Evolutionary conservation across 2,113 vertebrate species (phyloP), one percentile per base, ranked within the genome.

Genomic region (Xenotilapia longispinis): DNA sequence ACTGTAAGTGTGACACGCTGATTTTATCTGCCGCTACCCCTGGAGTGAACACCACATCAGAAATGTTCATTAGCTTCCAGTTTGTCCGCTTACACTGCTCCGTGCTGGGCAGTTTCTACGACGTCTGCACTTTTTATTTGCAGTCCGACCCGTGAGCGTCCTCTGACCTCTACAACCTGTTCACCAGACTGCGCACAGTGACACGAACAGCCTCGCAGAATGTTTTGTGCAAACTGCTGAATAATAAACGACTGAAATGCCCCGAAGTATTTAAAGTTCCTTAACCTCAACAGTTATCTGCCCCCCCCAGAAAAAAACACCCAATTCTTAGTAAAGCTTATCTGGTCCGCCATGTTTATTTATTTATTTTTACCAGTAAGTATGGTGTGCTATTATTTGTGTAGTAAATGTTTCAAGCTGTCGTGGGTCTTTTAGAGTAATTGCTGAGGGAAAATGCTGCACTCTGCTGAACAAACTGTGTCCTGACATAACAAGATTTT

Each of bases 1-100:
- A 96, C 75, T 91, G 97, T 97, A 87, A 83, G 85, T 63, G 15
- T 19, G 79, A 26, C 1, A 0, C 11, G 15, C n/a, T 23, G 51
- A 23, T 42, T 81, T 12, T 3, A 55, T 57, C 10, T 0, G 3
- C 23, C 21, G 9, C 5, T 49, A 10, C 9, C 42, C 70, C 15
- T 12, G 42, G 42, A 47, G 42, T 28, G 4, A 2, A 7, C 68
- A 45, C 21, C 14, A 17, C 40, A 47, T 15, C 1, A 75, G 14
- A 75, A 47, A 17, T 47, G 8, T 0, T 47, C 23, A 11, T 7
- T 19, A 12, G 23, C 42, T 19, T 26, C 21, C 42, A 28, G 42
- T 49, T 28, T 49, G 23, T 31, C 21, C 9, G 17, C 42, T 28
- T 73, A 5, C 40, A 73, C 21, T 73, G 40, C 40, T 45, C 23